A percentile compares a stretch with the other conserved stretches of the same genome.
phyloP scores from a whole-genome alignment of 2,888 invertebrate species.

The Cheilosia vernalis region DNA sequence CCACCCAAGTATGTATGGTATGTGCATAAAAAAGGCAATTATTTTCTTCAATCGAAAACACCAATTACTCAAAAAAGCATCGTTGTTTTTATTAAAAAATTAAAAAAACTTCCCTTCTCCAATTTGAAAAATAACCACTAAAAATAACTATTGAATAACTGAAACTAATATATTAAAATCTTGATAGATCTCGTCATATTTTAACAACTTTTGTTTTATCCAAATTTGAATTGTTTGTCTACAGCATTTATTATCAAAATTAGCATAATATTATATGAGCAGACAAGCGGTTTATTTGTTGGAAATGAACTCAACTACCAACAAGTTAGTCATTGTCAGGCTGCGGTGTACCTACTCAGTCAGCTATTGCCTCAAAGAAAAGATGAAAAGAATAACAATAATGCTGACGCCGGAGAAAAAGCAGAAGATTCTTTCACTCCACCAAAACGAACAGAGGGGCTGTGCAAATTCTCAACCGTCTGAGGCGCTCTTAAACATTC shows the following conservation, averaged over 20 bases:
- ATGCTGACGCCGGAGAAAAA: slow-evolving; percentile 27
- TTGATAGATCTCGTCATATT: background rate
- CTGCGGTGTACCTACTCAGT: slow-evolving; percentile 2
- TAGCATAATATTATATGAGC: slow-evolving; percentile 5
- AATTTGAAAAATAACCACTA: background rate
- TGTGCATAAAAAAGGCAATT: too few species aligned
- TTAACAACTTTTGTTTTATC: background rate
- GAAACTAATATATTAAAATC: background rate
- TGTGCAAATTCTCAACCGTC: slow-evolving; percentile 32
- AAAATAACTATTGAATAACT: slow-evolving; percentile 3
- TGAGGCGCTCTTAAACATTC: slow-evolving; percentile 24
- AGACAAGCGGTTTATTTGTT: background rate
- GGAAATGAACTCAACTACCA: background rate
- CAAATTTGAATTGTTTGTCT: too few species aligned
- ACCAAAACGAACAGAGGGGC: background rate
- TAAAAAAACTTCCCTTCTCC: background rate
- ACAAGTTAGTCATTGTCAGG: slow-evolving; percentile 18
- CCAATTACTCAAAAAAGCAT: too few species aligned
- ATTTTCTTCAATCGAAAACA: too few species aligned
- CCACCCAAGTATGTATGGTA: too few species aligned
- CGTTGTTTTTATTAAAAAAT: too few species aligned
- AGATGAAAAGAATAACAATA: slow-evolving; percentile 35
- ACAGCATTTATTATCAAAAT: background rate
- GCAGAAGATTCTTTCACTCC: slow-evolving; percentile 48
- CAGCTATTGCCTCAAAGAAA: background rate